Conservation (phyloP, 2,888 invertebrate species). For the Coleophora deauratella region DNA sequence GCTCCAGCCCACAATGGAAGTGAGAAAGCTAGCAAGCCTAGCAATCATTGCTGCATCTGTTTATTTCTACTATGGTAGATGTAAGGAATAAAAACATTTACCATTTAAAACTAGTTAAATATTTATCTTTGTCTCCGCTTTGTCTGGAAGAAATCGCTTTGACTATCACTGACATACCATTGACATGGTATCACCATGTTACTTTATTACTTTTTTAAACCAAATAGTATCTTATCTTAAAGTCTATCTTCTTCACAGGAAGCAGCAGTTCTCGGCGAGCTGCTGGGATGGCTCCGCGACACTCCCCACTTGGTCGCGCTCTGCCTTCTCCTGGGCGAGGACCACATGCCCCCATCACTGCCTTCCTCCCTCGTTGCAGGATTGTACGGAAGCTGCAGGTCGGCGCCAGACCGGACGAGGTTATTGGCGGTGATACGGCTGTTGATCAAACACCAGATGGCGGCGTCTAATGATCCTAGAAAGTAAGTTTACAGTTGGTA, state of each 20-base stretch:
- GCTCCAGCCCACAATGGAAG: too few species aligned
- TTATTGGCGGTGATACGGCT: constrained; percentile 53
- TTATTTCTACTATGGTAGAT: too few species aligned
- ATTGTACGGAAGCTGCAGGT: constrained; percentile 57
- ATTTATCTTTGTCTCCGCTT: too few species aligned
- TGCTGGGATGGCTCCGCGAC: constrained; percentile 63
- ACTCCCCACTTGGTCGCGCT: constrained; percentile 61
- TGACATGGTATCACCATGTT: too few species aligned
- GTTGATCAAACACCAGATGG: constrained; percentile 60
- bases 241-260: constrained; percentile 33
- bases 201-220: too few species aligned
- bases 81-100: too few species aligned
- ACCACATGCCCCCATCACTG: constrained; percentile 49
- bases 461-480: constrained; percentile 50
- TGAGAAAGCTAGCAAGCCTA: too few species aligned
- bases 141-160: too few species aligned
- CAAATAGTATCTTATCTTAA: too few species aligned
- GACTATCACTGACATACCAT: too few species aligned
- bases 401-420: constrained; percentile 42
- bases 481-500: constrained; percentile 44
- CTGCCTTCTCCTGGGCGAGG: constrained; percentile 60
- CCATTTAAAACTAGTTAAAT: too few species aligned
- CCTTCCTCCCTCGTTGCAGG: constrained; percentile 54
- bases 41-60: too few species aligned
- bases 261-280: constrained; percentile 54